Conservation (phyloP, 1,140 invertebrate genomes). For the Drosophila jambulina region DNA sequence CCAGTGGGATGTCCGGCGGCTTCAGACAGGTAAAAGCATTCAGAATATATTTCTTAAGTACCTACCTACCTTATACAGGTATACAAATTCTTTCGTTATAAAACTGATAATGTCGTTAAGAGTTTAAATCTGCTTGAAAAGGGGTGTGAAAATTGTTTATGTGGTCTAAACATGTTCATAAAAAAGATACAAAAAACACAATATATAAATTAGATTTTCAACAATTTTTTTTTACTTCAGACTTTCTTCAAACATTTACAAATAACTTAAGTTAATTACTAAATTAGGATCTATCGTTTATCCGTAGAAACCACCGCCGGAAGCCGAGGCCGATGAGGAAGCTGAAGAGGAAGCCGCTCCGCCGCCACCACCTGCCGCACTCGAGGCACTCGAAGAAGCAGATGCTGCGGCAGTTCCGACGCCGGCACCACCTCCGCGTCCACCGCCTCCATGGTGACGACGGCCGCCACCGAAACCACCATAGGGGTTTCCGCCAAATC, state of each 20-base stretch:
- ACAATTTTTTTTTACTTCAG: slow-evolving; percentile 25
- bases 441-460: slow-evolving; percentile 20
- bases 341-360: slow-evolving; percentile 35
- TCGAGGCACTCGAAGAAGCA: slow-evolving; percentile 35
- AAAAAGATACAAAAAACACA: neutral
- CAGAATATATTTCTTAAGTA: neutral
- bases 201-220: neutral
- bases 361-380: slow-evolving; percentile 29
- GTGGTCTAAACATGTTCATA: neutral
- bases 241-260: slow-evolving; percentile 38
- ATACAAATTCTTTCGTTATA: neutral
- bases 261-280: slow-evolving; percentile 34
- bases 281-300: neutral
- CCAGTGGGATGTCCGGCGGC: neutral
- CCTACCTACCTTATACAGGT: neutral
- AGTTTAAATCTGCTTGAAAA: too few species aligned
- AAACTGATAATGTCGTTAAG: too few species aligned
- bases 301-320: slow-evolving; percentile 18
- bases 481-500: slow-evolving; percentile 27
- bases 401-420: slow-evolving; percentile 20
- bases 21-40: neutral
- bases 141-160: neutral
- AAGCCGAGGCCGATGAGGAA: slow-evolving; percentile 22
- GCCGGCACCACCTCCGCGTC: slow-evolving; percentile 9
- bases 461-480: slow-evolving; percentile 32